Evolutionary conservation across 1,140 invertebrate genomes (phyloP).

Genomic region (Drosophila sp.): DNA sequence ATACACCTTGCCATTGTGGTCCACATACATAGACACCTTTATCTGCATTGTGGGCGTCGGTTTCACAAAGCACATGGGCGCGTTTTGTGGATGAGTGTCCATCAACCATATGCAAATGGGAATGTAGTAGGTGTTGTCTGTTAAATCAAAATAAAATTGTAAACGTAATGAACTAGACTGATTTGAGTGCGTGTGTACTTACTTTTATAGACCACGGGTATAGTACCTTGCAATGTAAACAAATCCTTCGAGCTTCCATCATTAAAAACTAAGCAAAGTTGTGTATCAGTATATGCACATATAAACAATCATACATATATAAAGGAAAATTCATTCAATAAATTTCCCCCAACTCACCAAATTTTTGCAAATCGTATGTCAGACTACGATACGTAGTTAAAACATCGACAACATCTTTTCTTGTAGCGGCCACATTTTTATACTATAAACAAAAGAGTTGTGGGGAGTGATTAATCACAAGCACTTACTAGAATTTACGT

Average conservation of each 20-base stretch:
- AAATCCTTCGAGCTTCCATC: constrained; percentile 94
- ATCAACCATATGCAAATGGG: constrained; percentile 98
- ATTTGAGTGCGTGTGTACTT: constrained; percentile 42
- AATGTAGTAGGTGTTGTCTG: constrained; percentile 96
- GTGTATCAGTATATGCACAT: constrained; percentile 3
- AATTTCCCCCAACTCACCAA: constrained; percentile 56
- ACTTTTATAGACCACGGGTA: constrained; percentile 96
- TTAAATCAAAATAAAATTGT: constrained; percentile 20
- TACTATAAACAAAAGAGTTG: constrained; percentile 57
- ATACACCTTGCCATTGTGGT: constrained; percentile 98
- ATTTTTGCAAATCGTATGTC: constrained; percentile 71
- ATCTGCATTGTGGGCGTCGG: constrained; percentile 98
- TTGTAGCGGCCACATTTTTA: constrained; percentile 78
- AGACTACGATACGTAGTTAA: constrained; percentile 72
- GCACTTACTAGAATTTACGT: background rate
- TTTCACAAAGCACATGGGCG: constrained; percentile 98
- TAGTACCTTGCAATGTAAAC: constrained; percentile 94
- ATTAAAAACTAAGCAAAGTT: constrained; percentile 91
- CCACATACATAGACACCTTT: constrained; percentile 96
- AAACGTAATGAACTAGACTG: background rate
- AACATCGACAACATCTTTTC: constrained; percentile 79
- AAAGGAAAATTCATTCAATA: background rate
- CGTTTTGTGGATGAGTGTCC: constrained; percentile 98
- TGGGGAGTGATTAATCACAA: constrained; percentile 32
- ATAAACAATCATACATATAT: background rate